These are phyloP conservation scores for Oryzias dopingdopingensis DNA, from an alignment of 2,797 vertebrate genomes.

Conservation along the genomic window DNA sequence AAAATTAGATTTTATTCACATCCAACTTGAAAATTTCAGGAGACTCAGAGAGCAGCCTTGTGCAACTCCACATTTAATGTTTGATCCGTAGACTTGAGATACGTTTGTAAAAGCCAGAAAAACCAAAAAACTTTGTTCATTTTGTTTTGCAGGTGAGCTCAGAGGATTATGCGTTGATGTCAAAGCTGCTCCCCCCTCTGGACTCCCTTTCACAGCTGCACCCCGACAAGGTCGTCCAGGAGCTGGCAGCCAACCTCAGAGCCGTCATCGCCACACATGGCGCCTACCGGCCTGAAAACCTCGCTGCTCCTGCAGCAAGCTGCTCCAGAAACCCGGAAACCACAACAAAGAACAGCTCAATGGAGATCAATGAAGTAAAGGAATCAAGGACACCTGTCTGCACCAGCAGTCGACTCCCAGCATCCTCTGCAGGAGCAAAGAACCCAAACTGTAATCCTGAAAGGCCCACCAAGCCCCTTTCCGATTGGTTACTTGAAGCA, in stretches of 20 bases:
- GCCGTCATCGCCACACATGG: slow-evolving; percentile 86
- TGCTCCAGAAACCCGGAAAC: slow-evolving; percentile 1
- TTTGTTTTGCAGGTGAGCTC: slow-evolving; percentile 74
- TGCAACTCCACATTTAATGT: no score
- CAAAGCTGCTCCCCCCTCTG: slow-evolving; percentile 77
- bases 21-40: no score
- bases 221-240: slow-evolving; percentile 81
- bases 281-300: slow-evolving; percentile 66
- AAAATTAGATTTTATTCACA: no score
- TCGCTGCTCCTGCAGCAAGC: slow-evolving; percentile 17
- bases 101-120: no score
- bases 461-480: slow-evolving; percentile 36
- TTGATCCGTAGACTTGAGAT: no score
- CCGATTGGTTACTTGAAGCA: slow-evolving; percentile 79
- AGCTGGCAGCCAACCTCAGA: slow-evolving; percentile 84
- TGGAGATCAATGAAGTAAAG: not conserved
- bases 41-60: no score
- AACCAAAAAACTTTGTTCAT: not conserved
- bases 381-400: not conserved
- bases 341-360: not conserved
- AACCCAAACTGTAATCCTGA: not conserved
- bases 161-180: slow-evolving; percentile 79
- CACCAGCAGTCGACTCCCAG: not conserved
- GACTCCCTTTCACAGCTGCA: slow-evolving; percentile 80
- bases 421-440: slow-evolving; percentile 2